These are phyloP conservation scores for Eidolon helvum DNA, from an alignment of 2,113 vertebrate genomes.

Conservation along the genomic window DNA sequence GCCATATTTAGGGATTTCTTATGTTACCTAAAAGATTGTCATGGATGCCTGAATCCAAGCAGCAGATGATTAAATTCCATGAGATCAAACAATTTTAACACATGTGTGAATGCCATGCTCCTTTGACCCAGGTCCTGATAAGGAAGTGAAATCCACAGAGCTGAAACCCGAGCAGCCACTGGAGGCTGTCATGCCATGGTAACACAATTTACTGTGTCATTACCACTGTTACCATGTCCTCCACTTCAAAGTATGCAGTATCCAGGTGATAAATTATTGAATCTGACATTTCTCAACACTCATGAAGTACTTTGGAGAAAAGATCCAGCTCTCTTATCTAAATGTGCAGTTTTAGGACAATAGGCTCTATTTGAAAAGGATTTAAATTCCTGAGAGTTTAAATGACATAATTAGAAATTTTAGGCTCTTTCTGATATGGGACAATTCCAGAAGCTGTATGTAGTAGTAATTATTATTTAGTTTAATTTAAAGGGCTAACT, in stretches of 20 bases:
- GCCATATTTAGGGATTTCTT: neutral
- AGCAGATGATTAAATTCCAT: neutral
- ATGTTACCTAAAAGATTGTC: neutral
- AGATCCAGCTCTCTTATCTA: neutral
- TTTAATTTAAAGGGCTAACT: neutral
- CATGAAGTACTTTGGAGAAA: slow-evolving; percentile 29
- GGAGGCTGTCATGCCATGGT: neutral
- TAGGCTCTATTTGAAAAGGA: slow-evolving; percentile 25
- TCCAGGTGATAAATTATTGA: slow-evolving; percentile 64
- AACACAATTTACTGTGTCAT: slow-evolving; percentile 21
- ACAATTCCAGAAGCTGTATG: slow-evolving; percentile 25
- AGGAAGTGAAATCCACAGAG: neutral
- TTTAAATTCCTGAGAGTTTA: slow-evolving; percentile 42
- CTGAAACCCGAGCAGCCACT: neutral
- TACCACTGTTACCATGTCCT: neutral
- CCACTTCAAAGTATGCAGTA: slow-evolving; percentile 30
- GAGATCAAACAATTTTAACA: slow-evolving; percentile 22
- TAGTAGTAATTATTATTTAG: neutral
- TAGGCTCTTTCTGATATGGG: neutral
- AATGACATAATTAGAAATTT: slow-evolving; percentile 45
- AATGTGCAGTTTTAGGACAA: slow-evolving; percentile 45
- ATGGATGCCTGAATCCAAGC: neutral
- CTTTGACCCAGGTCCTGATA: neutral
- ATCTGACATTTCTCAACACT: slow-evolving; percentile 49
- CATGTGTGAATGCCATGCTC: neutral